phyloP scores from a whole-genome alignment of 2,888 invertebrate genomes.

The Orthosia gracilis region DNA sequence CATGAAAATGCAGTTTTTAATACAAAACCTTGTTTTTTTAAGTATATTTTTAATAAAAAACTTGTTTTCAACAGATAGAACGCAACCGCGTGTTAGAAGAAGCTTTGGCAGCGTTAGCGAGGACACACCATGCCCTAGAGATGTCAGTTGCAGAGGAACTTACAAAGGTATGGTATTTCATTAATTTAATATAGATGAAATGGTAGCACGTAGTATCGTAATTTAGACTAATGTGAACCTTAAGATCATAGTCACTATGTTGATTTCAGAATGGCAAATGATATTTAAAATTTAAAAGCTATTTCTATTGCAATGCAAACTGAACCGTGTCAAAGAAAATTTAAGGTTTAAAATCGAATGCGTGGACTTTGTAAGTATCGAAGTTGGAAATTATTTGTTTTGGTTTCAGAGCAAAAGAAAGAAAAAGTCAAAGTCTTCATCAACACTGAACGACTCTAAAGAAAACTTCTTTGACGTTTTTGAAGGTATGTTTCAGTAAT shows the following conservation, averaged over 20 bases:
- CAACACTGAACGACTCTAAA: conserved; percentile 84
- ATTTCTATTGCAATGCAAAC: neutral
- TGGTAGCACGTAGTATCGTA: too few relatives aligned
- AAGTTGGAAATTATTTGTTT: conserved; percentile 7
- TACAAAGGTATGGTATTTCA: conserved; percentile 80
- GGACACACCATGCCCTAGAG: conserved; percentile 93
- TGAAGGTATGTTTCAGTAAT: conserved; percentile 75
- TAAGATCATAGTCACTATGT: neutral
- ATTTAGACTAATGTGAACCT: neutral
- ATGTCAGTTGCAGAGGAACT: conserved; percentile 92
- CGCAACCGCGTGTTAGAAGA: conserved; percentile 93
- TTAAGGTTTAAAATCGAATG: conserved; percentile 7
- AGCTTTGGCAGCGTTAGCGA: conserved; percentile 92
- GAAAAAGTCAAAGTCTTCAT: conserved; percentile 79
- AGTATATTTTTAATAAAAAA: too few relatives aligned
- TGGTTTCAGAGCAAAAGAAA: conserved; percentile 85
- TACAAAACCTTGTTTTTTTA: too few relatives aligned
- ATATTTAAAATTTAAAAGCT: neutral
- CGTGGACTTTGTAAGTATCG: neutral
- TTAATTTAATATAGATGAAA: neutral
- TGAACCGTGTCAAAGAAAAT: neutral
- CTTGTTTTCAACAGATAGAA: conserved; percentile 82
- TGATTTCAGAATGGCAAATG: conserved; percentile 6
- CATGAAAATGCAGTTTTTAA: too few relatives aligned
- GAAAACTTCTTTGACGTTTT: conserved; percentile 88